Evolutionary conservation across 2,888 invertebrate genomes (phyloP).

Genomic region (Dryomyza anilis): DNA sequence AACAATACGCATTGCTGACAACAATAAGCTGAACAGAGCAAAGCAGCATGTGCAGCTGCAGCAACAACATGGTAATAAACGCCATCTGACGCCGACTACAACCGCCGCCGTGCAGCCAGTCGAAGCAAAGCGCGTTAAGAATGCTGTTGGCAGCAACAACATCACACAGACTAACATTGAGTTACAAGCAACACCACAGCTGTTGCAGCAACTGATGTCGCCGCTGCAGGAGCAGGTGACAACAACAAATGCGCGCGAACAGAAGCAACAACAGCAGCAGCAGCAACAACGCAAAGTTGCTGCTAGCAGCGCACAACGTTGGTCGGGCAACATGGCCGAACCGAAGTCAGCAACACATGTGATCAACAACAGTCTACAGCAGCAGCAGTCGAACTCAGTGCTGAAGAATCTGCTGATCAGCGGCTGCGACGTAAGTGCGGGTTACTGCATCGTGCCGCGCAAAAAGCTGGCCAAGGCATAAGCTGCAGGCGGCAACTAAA

Average conservation of each 20-base stretch:
- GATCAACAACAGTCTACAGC: constrained; percentile 49
- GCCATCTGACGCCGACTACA: constrained; percentile 45
- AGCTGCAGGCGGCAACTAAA: constrained; percentile 1
- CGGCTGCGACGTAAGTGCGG: constrained; percentile 93
- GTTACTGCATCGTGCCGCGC: constrained; percentile 80
- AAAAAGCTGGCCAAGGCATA: constrained; percentile 61
- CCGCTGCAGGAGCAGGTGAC: constrained; percentile 54
- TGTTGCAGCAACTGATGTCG: constrained; percentile 68
- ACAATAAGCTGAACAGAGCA: constrained; percentile 34
- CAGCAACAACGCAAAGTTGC: constrained; percentile 42
- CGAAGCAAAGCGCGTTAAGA: constrained; percentile 56
- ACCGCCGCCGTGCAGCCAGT: constrained; percentile 37
- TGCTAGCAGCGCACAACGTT: constrained; percentile 19
- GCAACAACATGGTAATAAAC: constrained; percentile 48
- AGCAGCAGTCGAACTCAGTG: constrained; percentile 65
- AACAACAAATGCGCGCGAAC: constrained; percentile 21
- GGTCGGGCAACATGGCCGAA: constrained; percentile 57
- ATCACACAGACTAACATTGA: constrained; percentile 42
- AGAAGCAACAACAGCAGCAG: constrained; percentile 33
- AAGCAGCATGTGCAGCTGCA: constrained; percentile 39
- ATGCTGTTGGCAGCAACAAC: constrained; percentile 25
- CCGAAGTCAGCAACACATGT: constrained; percentile 46
- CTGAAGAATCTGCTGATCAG: constrained; percentile 94
- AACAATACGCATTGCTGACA: constrained; percentile 51
- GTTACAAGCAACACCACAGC: constrained; percentile 60